Percentiles rank a stretch among this genome's conserved stretches.
Evolutionary conservation across 2,888 invertebrate species (phyloP).

Genomic region (Apotomis turbidana): DNA sequence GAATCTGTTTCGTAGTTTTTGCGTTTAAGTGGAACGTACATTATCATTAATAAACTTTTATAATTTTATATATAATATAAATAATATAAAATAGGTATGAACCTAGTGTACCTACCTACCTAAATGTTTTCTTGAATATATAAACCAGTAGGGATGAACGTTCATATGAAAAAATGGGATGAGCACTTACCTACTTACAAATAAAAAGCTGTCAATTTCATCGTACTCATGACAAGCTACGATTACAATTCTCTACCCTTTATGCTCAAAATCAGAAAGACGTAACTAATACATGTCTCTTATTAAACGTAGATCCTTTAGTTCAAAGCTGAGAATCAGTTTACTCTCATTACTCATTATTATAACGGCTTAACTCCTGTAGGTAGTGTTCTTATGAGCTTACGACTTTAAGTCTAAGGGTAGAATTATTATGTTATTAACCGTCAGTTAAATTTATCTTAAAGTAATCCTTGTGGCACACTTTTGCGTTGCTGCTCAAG

Average conservation of each 20-base stretch:
- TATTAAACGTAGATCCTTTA: too few species aligned
- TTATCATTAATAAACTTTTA: too few species aligned
- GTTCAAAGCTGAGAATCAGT: too few species aligned
- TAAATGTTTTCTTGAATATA: too few species aligned
- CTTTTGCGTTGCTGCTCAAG: neutral
- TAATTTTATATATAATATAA: too few species aligned
- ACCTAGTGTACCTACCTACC: too few species aligned
- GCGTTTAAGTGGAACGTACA: too few species aligned
- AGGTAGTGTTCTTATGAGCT: neutral
- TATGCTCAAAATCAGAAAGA: neutral
- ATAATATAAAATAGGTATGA: too few species aligned
- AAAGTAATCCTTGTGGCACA: conserved; percentile 29
- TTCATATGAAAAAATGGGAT: too few species aligned
- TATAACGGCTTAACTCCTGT: neutral
- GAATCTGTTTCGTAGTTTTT: too few species aligned
- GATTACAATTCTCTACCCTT: conserved; percentile 14
- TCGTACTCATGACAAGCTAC: conserved; percentile 12
- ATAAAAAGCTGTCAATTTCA: conserved; percentile 17
- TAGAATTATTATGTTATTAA: conserved; percentile 17
- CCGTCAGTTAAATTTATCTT: conserved; percentile 31
- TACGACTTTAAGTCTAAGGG: neutral
- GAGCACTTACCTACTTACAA: neutral
- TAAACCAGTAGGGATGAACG: too few species aligned
- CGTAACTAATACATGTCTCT: neutral
- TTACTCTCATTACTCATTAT: neutral